Evolutionary conservation across 2,113 vertebrate species (phyloP).

Genomic region (Jacana jacana): DNA sequence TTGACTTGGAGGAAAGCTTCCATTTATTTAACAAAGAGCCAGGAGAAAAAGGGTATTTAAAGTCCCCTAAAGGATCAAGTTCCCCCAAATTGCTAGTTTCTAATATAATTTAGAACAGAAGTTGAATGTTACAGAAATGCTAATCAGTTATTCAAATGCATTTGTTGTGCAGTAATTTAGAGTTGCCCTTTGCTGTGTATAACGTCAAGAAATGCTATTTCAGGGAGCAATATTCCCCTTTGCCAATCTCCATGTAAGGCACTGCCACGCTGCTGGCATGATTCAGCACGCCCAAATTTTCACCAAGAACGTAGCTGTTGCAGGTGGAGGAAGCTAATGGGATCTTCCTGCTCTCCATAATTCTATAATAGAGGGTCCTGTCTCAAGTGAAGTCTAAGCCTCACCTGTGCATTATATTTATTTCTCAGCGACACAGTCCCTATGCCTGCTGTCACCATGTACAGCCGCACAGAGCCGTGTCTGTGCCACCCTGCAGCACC

Average conservation of each 20-base stretch:
- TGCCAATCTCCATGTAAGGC: neutral
- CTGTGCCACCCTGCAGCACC: neutral
- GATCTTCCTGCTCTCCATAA: neutral
- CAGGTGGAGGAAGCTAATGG: neutral
- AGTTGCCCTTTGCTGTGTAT: conserved; percentile 48
- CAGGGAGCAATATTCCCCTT: neutral
- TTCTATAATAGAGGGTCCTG: neutral
- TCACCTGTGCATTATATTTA: too few species aligned
- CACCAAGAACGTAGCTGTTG: neutral
- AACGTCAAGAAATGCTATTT: conserved; percentile 22
- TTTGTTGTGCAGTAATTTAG: conserved; percentile 52
- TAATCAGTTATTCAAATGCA: conserved; percentile 67
- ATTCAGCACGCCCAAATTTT: neutral
- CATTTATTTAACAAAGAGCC: neutral
- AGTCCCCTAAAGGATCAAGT: neutral
- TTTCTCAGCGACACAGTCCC: neutral
- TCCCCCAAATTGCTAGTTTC: conserved; percentile 14
- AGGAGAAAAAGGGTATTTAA: neutral
- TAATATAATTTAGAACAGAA: conserved; percentile 35
- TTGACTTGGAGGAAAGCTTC: neutral
- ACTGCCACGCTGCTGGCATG: neutral
- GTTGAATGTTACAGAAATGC: conserved; percentile 47
- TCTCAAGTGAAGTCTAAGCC: neutral
- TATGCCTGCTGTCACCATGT: neutral
- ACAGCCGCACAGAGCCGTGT: neutral